Percentiles rank a stretch among this genome's conserved stretches.
These are phyloP conservation scores for Apodemia mormo DNA, from an alignment of 2,888 invertebrate species.

Conservation along the genomic window DNA sequence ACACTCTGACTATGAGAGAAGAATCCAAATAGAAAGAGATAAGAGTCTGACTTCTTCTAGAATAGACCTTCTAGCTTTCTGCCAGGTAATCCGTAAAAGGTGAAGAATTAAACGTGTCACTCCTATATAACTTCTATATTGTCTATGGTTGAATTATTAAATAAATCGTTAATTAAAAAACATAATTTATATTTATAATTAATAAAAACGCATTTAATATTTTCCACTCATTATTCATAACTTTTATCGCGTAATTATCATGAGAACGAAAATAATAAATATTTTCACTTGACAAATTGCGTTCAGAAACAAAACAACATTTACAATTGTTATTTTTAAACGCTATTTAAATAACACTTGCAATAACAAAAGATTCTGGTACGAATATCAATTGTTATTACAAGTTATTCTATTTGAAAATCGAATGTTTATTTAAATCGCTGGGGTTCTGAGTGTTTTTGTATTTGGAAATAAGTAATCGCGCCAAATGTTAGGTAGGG, in stretches of 20 bases:
- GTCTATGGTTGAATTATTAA: no score
- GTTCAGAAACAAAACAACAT: constrained; percentile 5
- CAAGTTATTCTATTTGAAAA: not conserved
- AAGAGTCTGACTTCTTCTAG: no score
- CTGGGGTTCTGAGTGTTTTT: constrained; percentile 9
- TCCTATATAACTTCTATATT: no score
- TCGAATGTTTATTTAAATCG: not conserved
- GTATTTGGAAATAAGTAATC: not conserved
- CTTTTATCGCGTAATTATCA: not conserved
- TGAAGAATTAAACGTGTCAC: no score
- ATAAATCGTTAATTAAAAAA: no score
- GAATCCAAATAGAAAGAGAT: no score
- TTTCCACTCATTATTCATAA: not conserved
- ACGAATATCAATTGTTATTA: constrained; percentile 3
- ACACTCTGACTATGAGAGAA: no score
- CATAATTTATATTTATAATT: no score
- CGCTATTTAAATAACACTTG: not conserved
- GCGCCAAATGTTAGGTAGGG: not conserved
- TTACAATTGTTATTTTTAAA: constrained; percentile 8
- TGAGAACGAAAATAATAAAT: not conserved
- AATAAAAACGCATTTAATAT: not conserved
- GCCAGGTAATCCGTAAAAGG: no score
- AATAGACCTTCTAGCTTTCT: no score
- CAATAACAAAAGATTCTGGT: constrained; percentile 4
- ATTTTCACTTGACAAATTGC: constrained; percentile 2